Evolutionary conservation across 1,140 invertebrate species (phyloP).

Genomic region (Tetraneura akinire): DNA sequence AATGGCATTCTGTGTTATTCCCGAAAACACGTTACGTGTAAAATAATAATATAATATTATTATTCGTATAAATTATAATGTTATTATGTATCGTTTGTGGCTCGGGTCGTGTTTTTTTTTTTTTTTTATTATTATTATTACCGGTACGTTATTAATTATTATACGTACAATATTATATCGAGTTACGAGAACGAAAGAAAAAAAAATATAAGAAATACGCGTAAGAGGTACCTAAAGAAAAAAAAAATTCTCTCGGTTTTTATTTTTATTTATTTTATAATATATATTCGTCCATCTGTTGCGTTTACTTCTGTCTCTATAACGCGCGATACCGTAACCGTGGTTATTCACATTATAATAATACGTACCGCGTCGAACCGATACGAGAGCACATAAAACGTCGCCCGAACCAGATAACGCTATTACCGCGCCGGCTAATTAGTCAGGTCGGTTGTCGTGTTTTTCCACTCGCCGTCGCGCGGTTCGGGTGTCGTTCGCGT

Average conservation of each 20-base stretch:
- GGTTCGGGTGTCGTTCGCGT: constrained; percentile 8
- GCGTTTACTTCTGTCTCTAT: neutral
- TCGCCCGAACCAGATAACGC: constrained; percentile 43
- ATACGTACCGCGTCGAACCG: neutral
- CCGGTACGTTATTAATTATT: no score
- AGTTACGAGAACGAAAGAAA: no score
- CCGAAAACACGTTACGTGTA: neutral
- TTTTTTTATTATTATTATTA: no score
- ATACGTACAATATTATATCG: no score
- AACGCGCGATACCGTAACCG: no score
- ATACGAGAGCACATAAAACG: constrained; percentile 14
- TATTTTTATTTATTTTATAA: no score
- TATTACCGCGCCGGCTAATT: constrained; percentile 42
- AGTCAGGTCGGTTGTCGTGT: constrained; percentile 10
- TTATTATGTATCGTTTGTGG: neutral
- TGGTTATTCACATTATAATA: neutral
- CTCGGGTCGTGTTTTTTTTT: no score
- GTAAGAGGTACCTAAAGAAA: neutral
- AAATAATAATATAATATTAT: constrained; percentile 7
- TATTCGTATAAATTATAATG: neutral
- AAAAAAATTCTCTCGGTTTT: constrained; percentile 6
- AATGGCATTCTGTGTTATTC: neutral
- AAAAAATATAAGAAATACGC: no score
- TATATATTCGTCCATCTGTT: neutral
- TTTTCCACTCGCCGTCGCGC: neutral